phyloP scores from a whole-genome alignment of 1,140 invertebrate species.

The Bombus vancouverensis region DNA sequence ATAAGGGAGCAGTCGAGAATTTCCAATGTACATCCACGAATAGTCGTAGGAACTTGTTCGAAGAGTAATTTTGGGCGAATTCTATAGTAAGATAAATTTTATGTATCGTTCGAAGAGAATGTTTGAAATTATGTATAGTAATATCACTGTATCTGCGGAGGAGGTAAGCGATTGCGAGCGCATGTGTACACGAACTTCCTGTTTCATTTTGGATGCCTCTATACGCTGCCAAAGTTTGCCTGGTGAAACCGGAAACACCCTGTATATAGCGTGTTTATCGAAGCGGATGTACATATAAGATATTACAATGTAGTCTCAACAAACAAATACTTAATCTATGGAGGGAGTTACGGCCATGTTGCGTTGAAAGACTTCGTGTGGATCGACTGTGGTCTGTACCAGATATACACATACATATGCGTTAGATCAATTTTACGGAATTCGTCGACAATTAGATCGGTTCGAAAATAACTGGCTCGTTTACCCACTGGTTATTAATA shows the following conservation, averaged over 20 bases:
- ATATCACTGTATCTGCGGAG: not conserved
- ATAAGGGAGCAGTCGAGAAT: not conserved
- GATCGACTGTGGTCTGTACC: too few relatives aligned
- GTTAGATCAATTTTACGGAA: too few relatives aligned
- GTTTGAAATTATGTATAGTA: not conserved
- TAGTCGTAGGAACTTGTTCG: not conserved
- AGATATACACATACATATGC: too few relatives aligned
- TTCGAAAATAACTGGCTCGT: too few relatives aligned
- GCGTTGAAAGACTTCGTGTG: not conserved
- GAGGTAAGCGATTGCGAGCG: not conserved
- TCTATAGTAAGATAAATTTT: not conserved
- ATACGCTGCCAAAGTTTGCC: slow-evolving; percentile 4
- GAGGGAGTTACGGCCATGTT: not conserved
- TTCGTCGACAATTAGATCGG: too few relatives aligned
- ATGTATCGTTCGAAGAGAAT: not conserved
- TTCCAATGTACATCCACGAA: not conserved
- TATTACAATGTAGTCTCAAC: slow-evolving; percentile 26
- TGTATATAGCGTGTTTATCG: slow-evolving; percentile 25
- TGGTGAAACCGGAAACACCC: slow-evolving; percentile 14
- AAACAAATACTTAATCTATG: slow-evolving; percentile 21
- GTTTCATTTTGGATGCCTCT: slow-evolving; percentile 16
- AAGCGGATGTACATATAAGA: slow-evolving; percentile 28
- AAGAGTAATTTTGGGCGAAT: not conserved
- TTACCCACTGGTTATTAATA: too few relatives aligned
- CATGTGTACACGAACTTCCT: slow-evolving; percentile 22